Evolutionary conservation across 2,113 vertebrate genomes (phyloP).

Genomic region (Anhinga anhinga): DNA sequence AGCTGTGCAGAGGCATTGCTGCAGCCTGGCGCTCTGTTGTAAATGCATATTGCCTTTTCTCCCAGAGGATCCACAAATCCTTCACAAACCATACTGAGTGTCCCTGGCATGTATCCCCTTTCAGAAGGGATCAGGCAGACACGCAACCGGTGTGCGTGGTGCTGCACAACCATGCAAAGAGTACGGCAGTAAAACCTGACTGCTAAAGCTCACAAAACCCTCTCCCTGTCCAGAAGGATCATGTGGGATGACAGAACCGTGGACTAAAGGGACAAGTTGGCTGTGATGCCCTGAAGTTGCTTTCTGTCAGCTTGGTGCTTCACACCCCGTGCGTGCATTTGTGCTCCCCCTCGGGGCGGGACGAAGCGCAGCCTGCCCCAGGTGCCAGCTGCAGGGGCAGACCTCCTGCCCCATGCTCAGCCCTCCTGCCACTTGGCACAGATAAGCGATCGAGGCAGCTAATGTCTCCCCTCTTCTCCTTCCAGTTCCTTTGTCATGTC

Average conservation of each 20-base stretch:
- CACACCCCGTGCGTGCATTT: not conserved
- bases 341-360: not conserved
- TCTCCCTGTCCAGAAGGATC: not conserved
- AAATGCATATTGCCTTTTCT: not conserved
- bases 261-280: not conserved
- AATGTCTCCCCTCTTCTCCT: not conserved
- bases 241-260: not conserved
- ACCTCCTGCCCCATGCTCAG: not conserved
- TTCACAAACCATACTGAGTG: not conserved
- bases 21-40: not conserved
- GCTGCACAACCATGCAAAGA: not conserved
- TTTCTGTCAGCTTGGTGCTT: not conserved
- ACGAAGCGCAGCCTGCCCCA: not conserved
- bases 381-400: not conserved
- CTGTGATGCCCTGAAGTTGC: not conserved
- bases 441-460: not conserved
- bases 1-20: not conserved
- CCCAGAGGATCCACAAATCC: not conserved
- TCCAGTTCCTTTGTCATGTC: slow-evolving; percentile 86
- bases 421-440: not conserved
- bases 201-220: not conserved
- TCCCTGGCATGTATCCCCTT: not conserved
- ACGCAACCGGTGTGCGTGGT: not conserved
- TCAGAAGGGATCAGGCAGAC: not conserved
- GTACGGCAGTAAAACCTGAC: not conserved